A percentile compares a stretch with the other conserved stretches of the same genome.
These are phyloP conservation scores for Onychostoma macrolepis DNA, from an alignment of 2,113 vertebrate genomes.

Conservation along the genomic window DNA sequence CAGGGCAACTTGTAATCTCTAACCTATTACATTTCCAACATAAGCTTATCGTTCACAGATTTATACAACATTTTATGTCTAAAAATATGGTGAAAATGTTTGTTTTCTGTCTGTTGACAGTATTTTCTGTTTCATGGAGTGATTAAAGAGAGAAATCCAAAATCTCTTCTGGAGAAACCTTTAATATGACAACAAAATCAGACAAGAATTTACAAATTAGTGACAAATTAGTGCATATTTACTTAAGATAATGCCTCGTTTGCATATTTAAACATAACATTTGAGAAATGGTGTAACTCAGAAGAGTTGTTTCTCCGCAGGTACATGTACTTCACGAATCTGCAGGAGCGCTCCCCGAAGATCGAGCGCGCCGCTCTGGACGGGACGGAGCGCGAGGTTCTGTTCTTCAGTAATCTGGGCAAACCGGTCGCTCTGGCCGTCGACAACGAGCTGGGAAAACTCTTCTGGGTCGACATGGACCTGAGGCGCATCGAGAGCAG, in stretches of 20 bases:
- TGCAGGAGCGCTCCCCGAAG: conserved; percentile 92
- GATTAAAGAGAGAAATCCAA: too few species aligned
- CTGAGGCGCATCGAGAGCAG: conserved; percentile 96
- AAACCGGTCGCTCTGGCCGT: conserved; percentile 90
- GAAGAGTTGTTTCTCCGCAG: conserved; percentile 65
- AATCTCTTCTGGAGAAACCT: too few species aligned
- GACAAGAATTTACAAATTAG: too few species aligned
- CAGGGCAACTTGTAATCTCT: too few species aligned
- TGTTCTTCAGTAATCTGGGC: conserved; percentile 92
- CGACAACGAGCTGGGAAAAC: conserved; percentile 89
- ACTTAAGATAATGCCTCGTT: neutral
- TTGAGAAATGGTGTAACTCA: too few species aligned
- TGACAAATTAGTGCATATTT: neutral
- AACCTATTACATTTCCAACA: too few species aligned
- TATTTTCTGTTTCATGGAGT: too few species aligned
- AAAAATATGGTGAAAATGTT: too few species aligned
- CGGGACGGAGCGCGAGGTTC: conserved; percentile 93
- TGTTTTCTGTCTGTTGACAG: too few species aligned
- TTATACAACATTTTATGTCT: too few species aligned
- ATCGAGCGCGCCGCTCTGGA: conserved; percentile 95
- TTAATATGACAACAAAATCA: too few species aligned
- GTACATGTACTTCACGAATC: conserved; percentile 99
- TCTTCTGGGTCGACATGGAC: conserved; percentile 97
- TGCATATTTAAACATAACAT: neutral
- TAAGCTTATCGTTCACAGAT: too few species aligned